Conservation (phyloP, 2,113 vertebrate species). For the Proterorhinus semilunaris region DNA sequence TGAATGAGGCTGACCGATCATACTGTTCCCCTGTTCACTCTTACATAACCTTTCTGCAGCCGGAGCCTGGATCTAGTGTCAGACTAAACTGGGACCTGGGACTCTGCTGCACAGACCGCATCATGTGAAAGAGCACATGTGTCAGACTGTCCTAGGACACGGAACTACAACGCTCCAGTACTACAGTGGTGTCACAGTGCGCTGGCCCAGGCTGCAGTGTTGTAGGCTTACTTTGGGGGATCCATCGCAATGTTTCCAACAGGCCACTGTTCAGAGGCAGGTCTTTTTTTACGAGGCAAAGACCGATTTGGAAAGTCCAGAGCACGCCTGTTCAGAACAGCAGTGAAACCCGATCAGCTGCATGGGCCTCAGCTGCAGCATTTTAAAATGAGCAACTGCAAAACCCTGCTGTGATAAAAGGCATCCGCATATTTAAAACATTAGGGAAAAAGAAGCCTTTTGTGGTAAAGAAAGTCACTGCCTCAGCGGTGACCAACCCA, state of each 20-base stretch:
- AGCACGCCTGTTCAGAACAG: conserved; percentile 42
- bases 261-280: background rate
- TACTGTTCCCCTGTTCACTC: conserved; percentile 14
- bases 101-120: conserved; percentile 43
- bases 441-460: background rate
- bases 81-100: conserved; percentile 74
- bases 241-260: too few species aligned
- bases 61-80: conserved; percentile 43
- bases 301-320: conserved; percentile 56
- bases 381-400: background rate
- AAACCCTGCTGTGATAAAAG: background rate
- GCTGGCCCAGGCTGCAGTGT: background rate
- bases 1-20: conserved; percentile 1
- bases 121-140: conserved; percentile 20
- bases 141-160: conserved; percentile 1
- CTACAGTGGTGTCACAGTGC: too few species aligned
- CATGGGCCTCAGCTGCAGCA: conserved; percentile 13
- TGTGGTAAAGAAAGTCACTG: too few species aligned
- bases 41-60: conserved; percentile 59
- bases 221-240: too few species aligned
- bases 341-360: conserved; percentile 62
- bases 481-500: too few species aligned
- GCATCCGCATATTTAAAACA: background rate
- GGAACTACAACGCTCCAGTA: background rate
- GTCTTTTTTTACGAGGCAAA: conserved; percentile 15